Conservation (phyloP, 2,888 invertebrate species). For the Oligia strigilis region DNA sequence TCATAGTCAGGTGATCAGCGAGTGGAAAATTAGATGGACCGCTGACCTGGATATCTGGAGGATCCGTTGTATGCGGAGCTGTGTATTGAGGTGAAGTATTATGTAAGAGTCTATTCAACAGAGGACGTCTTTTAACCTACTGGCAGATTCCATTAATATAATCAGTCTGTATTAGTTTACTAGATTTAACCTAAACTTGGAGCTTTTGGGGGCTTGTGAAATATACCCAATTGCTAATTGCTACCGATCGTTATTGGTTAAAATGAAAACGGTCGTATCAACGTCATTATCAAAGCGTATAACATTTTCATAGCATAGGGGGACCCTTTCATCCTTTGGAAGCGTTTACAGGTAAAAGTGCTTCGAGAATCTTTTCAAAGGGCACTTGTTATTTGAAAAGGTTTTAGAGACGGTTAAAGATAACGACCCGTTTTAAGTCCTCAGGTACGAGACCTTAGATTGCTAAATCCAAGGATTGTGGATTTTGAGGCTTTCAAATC, state of each 20-base stretch:
- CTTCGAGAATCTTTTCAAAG: constrained; percentile 40
- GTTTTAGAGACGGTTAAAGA: constrained; percentile 31
- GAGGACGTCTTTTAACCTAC: constrained; percentile 13
- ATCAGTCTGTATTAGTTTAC: not conserved
- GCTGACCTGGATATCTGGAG: constrained; percentile 54
- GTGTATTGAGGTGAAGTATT: constrained; percentile 35
- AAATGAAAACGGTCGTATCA: constrained; percentile 17
- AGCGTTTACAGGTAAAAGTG: constrained; percentile 55
- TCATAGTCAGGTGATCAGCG: constrained; percentile 50
- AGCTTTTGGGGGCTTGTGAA: not conserved
- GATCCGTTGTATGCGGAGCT: constrained; percentile 23
- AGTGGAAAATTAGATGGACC: constrained; percentile 60
- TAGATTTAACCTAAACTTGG: not conserved
- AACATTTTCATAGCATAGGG: constrained; percentile 42
- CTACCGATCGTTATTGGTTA: constrained; percentile 13
- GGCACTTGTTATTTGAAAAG: constrained; percentile 47
- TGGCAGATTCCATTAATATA: constrained; percentile 16
- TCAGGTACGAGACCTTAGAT: not conserved
- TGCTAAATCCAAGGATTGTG: not conserved
- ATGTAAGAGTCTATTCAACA: constrained; percentile 18
- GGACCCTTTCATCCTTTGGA: constrained; percentile 36
- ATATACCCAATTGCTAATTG: not conserved
- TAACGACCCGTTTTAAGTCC: constrained; percentile 18
- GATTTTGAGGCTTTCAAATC: constrained; percentile 36
- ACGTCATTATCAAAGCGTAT: constrained; percentile 34